Base-by-base conservation (phyloP, 2,113 vertebrate genomes). In the Pelusios castaneus region DNA sequence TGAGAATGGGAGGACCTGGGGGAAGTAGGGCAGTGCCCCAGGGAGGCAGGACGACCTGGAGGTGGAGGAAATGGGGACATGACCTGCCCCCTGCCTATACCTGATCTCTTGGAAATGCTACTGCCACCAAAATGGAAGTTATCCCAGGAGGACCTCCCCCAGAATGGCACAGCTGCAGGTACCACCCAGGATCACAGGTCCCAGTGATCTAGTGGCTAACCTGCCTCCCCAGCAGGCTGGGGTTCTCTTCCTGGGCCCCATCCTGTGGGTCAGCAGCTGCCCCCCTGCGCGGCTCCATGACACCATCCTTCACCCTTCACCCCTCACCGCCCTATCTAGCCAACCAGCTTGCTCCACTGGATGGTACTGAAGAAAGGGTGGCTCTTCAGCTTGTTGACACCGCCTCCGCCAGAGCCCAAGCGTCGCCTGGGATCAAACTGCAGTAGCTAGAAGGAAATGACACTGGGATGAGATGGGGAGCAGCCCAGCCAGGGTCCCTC, bases 351-450 rank as follows among this genome's bases (percentile, higher is more conserved):
- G 94, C 97, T 98, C 99, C 99, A 99, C 0, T 98, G 98, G 88
- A 99, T 81, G 0, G 97, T 89, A 58, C 97, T 98, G 97, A 99
- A 99, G 97, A 99, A 99, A 10, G 99, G 98, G 80, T 99, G 99
- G 85, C 98, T 98, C 97, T 99, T 99, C 94, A 99, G 99, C 97
- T 98, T 99, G 1, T 97, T 96, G 60, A 98, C 97, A 1, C 99
- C 99, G 2, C 98, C 98, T 27, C 97, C 98, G 93, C 99, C 98
- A 4, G 98, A 98, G 11, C 99, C 99, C 96, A 99, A 84, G 41
- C 99, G 99, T 80, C 56, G 97, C 49, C 98, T 97, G 0, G 99
- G 98, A 11, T 99, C 98, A 51, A 98, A 99, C 97, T 98, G 98
- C 82, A 99, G 98, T 56, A 99, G 96, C 99, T 99, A 97, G 11